Percentiles rank a stretch among this genome's conserved stretches.
These are phyloP conservation scores for Heliothis peltigera DNA, from an alignment of 2,888 invertebrate genomes.

Conservation along the genomic window DNA sequence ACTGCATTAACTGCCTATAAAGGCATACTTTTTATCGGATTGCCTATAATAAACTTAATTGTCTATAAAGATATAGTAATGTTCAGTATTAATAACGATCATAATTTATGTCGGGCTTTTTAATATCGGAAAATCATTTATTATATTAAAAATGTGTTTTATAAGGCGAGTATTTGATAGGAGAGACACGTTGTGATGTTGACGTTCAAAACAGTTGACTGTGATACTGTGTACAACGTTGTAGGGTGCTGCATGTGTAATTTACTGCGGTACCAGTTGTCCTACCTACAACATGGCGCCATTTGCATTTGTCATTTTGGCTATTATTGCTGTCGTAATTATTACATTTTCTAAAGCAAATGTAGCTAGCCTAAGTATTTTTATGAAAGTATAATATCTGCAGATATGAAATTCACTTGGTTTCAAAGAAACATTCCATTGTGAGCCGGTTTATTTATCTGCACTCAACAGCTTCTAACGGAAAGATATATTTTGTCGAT, in stretches of 20 bases:
- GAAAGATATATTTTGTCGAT: slow-evolving; percentile 52
- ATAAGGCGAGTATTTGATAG: slow-evolving; percentile 7
- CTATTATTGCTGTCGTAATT: slow-evolving; percentile 15
- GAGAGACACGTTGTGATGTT: neutral
- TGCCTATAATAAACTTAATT: slow-evolving; percentile 54
- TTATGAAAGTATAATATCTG: slow-evolving; percentile 6
- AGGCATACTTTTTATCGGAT: slow-evolving; percentile 49
- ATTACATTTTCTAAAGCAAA: slow-evolving; percentile 8
- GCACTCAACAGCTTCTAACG: slow-evolving; percentile 51
- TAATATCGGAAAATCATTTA: slow-evolving; percentile 41
- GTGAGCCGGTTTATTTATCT: slow-evolving; percentile 52
- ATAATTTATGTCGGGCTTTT: slow-evolving; percentile 48
- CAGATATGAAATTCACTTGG: slow-evolving; percentile 18
- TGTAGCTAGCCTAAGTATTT: slow-evolving; percentile 11
- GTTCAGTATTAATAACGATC: slow-evolving; percentile 41
- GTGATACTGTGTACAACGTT: slow-evolving; percentile 7
- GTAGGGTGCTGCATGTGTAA: slow-evolving; percentile 32
- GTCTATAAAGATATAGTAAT: slow-evolving; percentile 55
- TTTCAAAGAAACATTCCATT: slow-evolving; percentile 41
- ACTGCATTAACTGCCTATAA: slow-evolving; percentile 48
- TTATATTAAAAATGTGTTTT: slow-evolving; percentile 31
- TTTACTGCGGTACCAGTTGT: slow-evolving; percentile 39
- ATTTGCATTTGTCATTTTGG: slow-evolving; percentile 42
- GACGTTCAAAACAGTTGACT: neutral
- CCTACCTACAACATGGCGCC: slow-evolving; percentile 24